Percentiles rank a stretch among this genome's conserved stretches.
phyloP scores from a whole-genome alignment of 2,797 vertebrate species.

The Lemur catta region DNA sequence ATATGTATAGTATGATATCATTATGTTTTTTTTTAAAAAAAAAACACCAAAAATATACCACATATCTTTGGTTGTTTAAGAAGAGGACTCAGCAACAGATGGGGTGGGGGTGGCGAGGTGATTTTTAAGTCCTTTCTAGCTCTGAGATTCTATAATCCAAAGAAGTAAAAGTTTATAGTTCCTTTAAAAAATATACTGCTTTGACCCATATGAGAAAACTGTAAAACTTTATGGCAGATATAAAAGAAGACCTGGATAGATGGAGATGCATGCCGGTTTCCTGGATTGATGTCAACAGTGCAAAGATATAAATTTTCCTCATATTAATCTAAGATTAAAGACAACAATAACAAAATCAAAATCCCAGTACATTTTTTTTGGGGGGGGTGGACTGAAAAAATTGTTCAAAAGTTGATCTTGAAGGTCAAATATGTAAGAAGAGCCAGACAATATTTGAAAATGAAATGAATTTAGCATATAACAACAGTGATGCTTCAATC shows the following conservation, averaged over 20 bases:
- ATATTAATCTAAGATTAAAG: constrained; percentile 13
- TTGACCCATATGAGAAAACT: constrained; percentile 27
- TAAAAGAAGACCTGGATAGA: constrained; percentile 36
- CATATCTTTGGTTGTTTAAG: not conserved
- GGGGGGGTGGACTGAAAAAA: not conserved
- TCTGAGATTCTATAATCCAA: constrained; percentile 1
- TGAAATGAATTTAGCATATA: not conserved
- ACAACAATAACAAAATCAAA: not conserved
- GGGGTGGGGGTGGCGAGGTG: not conserved
- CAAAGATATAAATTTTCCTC: not conserved
- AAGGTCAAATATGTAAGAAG: not conserved
- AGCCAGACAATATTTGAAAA: constrained; percentile 10
- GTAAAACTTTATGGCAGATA: not conserved
- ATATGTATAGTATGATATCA: not conserved
- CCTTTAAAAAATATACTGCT: constrained; percentile 44
- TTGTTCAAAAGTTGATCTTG: not conserved
- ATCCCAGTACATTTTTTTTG: not conserved
- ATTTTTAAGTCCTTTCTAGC: not conserved
- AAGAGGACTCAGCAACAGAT: not conserved
- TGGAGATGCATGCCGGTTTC: not conserved
- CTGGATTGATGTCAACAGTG: not conserved
- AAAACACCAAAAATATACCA: not conserved
- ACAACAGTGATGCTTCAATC: not conserved
- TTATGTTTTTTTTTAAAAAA: not conserved
- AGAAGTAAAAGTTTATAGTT: constrained; percentile 26